Percentiles rank a stretch among this genome's conserved stretches.
phyloP scores from a whole-genome alignment of 2,797 vertebrate genomes.

The Acanthurus leucopareius region DNA sequence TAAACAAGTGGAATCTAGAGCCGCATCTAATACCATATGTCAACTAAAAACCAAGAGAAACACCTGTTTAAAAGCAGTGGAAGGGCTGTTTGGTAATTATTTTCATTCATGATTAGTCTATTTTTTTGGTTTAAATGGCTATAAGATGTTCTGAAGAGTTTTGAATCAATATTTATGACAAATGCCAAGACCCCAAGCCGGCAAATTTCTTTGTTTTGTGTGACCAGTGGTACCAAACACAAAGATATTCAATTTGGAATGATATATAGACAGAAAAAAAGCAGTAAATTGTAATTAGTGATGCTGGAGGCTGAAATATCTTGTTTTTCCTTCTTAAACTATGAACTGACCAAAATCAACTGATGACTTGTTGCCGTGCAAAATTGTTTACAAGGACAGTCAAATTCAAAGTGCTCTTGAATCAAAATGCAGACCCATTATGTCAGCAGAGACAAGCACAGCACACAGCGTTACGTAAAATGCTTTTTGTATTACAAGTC shows the following conservation, averaged over 20 bases:
- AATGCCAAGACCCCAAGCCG: not conserved
- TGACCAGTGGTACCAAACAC: not conserved
- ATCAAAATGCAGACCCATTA: conserved; percentile 20
- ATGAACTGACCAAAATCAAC: not conserved
- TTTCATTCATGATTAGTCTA: not conserved
- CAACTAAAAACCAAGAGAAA: no score
- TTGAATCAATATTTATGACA: not conserved
- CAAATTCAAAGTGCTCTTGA: conserved; percentile 3
- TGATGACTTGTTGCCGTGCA: not conserved
- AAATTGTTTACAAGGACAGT: conserved; percentile 4
- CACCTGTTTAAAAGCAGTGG: no score
- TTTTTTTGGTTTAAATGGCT: not conserved
- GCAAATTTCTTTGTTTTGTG: not conserved
- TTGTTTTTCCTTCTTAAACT: no score
- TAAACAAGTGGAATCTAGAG: conserved; percentile 7
- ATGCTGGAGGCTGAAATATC: no score
- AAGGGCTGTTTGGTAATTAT: not conserved
- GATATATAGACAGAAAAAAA: not conserved
- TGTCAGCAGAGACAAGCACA: conserved; percentile 72
- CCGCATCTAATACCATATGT: not conserved
- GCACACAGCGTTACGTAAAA: conserved; percentile 87
- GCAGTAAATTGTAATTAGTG: not conserved
- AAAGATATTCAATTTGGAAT: conserved; percentile 1
- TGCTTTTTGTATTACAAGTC: conserved; percentile 93
- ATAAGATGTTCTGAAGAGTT: not conserved